Conservation (phyloP, 2,113 vertebrate genomes). For the Neotoma lepida region DNA sequence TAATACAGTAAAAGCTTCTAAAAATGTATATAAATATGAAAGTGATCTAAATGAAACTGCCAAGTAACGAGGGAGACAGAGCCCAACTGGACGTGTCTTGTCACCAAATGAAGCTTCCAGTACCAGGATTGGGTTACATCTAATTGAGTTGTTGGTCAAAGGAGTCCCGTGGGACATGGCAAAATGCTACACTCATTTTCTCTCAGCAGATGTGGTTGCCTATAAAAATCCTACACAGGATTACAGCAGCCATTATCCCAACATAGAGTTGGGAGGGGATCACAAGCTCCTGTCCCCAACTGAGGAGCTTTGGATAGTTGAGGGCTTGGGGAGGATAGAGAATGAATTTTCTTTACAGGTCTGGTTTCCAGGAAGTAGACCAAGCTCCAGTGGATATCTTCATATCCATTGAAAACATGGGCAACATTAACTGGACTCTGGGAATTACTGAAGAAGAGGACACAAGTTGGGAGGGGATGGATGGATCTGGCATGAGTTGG, state of each 20-base stretch:
- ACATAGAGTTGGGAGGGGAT: background rate
- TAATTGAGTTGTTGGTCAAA: background rate
- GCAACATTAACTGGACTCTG: background rate
- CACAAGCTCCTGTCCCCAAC: too few relatives aligned
- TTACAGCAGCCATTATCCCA: background rate
- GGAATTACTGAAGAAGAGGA: too few relatives aligned
- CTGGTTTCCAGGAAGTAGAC: background rate
- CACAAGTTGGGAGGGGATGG: too few relatives aligned
- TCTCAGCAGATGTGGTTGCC: background rate
- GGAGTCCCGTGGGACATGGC: background rate
- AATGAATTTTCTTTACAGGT: background rate
- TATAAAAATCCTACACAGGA: background rate
- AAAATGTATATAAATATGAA: background rate
- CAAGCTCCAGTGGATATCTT: background rate
- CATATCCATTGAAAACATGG: too few relatives aligned
- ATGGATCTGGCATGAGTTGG: background rate
- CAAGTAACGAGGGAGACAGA: background rate
- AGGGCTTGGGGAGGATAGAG: background rate
- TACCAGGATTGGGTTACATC: background rate
- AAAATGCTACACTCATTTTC: background rate
- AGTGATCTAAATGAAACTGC: background rate
- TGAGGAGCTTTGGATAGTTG: background rate
- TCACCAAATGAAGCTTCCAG: background rate
- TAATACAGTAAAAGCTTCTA: background rate
- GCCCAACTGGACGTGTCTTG: background rate